These are phyloP conservation scores for Synergus laeviventris DNA, from an alignment of 2,888 invertebrate genomes.

Conservation along the genomic window DNA sequence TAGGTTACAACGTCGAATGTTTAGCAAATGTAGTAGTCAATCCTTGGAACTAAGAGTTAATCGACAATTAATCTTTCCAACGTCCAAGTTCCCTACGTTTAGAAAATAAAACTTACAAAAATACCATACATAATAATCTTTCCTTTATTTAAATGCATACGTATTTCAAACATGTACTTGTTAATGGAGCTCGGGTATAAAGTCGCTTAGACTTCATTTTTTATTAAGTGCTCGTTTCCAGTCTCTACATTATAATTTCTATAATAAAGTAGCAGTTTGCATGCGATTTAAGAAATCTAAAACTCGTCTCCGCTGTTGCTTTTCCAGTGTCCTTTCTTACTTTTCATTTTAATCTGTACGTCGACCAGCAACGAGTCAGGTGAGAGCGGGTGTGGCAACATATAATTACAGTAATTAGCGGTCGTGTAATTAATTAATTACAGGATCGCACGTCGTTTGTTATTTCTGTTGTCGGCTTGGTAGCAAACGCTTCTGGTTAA, in stretches of 20 bases:
- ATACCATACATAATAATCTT: too few relatives aligned
- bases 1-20: conserved; percentile 33
- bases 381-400: conserved; percentile 65
- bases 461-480: conserved; percentile 61
- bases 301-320: conserved; percentile 4
- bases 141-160: conserved; percentile 33
- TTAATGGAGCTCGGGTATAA: conserved; percentile 31
- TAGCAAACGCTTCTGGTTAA: neutral
- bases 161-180: conserved; percentile 23
- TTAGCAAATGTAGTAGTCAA: conserved; percentile 29
- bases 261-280: conserved; percentile 5
- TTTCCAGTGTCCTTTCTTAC: neutral
- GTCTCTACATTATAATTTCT: conserved; percentile 15
- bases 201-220: conserved; percentile 14
- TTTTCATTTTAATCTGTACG: conserved; percentile 7
- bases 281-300: conserved; percentile 19
- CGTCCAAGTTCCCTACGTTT: neutral
- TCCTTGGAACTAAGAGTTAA: conserved; percentile 22
- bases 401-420: conserved; percentile 70
- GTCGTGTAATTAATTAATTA: conserved; percentile 68
- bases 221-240: conserved; percentile 1
- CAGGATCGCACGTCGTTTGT: conserved; percentile 69
- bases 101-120: neutral
- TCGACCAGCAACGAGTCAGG: conserved; percentile 9
- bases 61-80: conserved; percentile 32